Conservation (phyloP, 2,113 vertebrate species). For the Bubalus kerabau region DNA sequence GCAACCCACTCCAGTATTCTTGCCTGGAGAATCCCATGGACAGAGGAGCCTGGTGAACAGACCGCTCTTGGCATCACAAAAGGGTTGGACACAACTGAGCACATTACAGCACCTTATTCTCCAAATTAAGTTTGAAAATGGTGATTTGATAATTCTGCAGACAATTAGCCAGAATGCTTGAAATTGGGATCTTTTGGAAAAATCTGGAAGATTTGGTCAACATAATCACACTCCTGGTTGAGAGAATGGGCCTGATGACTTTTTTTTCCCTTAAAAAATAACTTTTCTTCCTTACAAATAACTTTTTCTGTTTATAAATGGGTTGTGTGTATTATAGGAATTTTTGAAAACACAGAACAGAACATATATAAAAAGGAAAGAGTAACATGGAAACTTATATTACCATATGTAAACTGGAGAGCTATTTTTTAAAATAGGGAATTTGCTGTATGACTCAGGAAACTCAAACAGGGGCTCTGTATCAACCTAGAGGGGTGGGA, state of each 20-base stretch:
- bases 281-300: background rate
- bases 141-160: background rate
- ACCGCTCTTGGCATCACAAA: fast-evolving
- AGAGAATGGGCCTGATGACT: background rate
- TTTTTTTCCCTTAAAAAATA: slow-evolving; percentile 22
- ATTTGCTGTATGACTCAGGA: background rate
- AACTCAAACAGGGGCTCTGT: background rate
- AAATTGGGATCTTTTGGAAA: background rate
- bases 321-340: background rate
- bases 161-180: background rate
- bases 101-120: background rate
- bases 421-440: background rate
- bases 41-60: background rate
- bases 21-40: background rate
- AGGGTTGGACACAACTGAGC: background rate
- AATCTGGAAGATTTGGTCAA: background rate
- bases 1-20: background rate
- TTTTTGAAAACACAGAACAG: background rate
- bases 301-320: background rate
- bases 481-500: background rate
- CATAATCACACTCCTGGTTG: background rate
- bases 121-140: slow-evolving; percentile 9
- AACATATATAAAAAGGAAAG: background rate
- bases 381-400: background rate
- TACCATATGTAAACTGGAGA: background rate